Percentiles rank a stretch among this genome's conserved stretches.
phyloP scores from a whole-genome alignment of 2,888 invertebrate genomes.

The Bembecia ichneumoniformis region DNA sequence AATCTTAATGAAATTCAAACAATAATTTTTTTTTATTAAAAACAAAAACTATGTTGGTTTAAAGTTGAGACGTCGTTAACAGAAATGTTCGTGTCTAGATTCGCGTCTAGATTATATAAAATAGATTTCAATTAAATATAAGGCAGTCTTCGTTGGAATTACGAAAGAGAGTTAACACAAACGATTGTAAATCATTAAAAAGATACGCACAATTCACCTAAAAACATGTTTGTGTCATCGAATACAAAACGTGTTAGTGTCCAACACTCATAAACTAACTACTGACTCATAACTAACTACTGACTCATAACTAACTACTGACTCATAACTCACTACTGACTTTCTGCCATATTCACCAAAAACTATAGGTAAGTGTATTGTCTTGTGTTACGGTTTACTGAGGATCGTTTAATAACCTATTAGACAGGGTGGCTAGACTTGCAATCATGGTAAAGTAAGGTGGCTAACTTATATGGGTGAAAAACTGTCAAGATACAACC shows the following conservation, averaged over 20 bases:
- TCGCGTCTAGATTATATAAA: constrained; percentile 67
- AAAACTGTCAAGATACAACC: too few relatives aligned
- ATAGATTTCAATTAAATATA: constrained; percentile 70
- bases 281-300: too few relatives aligned
- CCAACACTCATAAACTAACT: constrained; percentile 46
- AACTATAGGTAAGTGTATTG: constrained; percentile 68
- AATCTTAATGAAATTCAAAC: too few relatives aligned
- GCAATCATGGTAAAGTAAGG: too few relatives aligned
- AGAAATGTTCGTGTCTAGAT: constrained; percentile 36
- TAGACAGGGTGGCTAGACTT: constrained; percentile 12
- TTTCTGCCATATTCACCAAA: constrained; percentile 68
- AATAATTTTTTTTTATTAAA: too few relatives aligned
- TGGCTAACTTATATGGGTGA: too few relatives aligned
- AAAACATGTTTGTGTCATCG: constrained; percentile 29
- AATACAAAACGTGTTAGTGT: constrained; percentile 43
- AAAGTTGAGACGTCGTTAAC: too few relatives aligned
- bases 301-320: too few relatives aligned
- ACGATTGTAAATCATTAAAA: constrained; percentile 53
- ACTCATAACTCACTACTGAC: too few relatives aligned
- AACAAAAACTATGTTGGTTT: too few relatives aligned
- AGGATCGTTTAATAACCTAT: constrained; percentile 41
- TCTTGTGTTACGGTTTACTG: constrained; percentile 63
- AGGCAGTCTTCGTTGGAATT: constrained; percentile 71
- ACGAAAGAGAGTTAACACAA: constrained; percentile 55
- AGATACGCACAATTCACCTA: constrained; percentile 42